Evolutionary conservation across 1,140 invertebrate species (phyloP), one percentile per base, ranked within the genome.

Genomic region (Vanessa atalanta): DNA sequence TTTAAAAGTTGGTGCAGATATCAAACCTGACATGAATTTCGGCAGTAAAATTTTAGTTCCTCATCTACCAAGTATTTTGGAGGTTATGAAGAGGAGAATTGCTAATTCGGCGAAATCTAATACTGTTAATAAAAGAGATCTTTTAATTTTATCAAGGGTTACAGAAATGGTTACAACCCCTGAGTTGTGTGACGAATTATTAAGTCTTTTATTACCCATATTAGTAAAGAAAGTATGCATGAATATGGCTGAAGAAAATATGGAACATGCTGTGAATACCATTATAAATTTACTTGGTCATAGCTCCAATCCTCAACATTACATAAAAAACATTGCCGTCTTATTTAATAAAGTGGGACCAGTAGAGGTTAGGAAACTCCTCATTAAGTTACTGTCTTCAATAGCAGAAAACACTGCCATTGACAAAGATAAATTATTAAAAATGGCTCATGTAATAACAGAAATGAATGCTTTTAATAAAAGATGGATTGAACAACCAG

Each of bases 401-500:
- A 94, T 96, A 70, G 93, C 94, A 11, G 90, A 94, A 53, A 93
- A 87, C 48, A 71, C 86, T 51, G 83, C 65, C 51, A 78, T 83
- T 70, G 79, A 93, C 67, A 83, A 94, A 89, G 87, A 90, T n/a
- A 64, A 60, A 3, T 78, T 87, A 64, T 72, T 81, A 26, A 77
- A 79, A 48, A 87, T 93, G 51, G 92, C 94, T 7, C 80, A 94
- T 7, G 75, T 96, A 8, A 88, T 97, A 8, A 83, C 82, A 6
- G 94, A 96, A 82, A 93, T 99, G 48, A 99, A 99, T 93, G 95
- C 98, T 0, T 99, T 95, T 94, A 96, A 99, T 91, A 92, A 94
- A 23, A 95, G 95, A 70, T 97, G 97, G 95, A 94, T 99, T 9
- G 98, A 99, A 77, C 98, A 99, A 84, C 97, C 98, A 0, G 98